Evolutionary conservation across 2,797 vertebrate species (phyloP).

Genomic region (Bovichtus variegatus): DNA sequence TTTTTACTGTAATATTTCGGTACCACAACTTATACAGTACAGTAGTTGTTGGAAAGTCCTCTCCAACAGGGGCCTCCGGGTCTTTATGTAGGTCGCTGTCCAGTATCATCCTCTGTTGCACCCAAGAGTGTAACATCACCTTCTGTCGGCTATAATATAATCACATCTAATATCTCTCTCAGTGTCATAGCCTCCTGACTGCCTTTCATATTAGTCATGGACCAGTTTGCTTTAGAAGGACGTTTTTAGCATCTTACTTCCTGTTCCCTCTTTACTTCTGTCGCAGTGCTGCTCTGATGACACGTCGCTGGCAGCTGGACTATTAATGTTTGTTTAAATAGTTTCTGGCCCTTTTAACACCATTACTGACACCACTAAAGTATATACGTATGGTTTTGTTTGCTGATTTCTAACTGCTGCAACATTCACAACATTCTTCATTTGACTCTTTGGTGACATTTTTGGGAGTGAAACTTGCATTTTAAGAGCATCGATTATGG

Average conservation of each 20-base stretch:
- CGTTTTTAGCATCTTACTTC: not conserved
- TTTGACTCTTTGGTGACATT: not conserved
- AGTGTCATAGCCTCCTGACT: not conserved
- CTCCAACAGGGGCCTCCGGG: not conserved
- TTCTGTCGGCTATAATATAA: not conserved
- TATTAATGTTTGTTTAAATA: not conserved
- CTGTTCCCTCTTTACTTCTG: not conserved
- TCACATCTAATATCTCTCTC: not conserved
- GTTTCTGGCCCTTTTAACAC: not conserved
- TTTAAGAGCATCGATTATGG: not conserved
- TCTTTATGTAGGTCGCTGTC: not conserved
- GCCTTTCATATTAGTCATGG: not conserved
- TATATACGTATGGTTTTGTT: not conserved
- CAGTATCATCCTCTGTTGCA: not conserved
- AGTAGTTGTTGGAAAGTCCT: not conserved
- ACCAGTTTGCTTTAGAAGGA: not conserved
- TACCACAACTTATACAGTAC: not conserved
- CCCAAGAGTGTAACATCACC: not conserved
- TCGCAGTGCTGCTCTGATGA: not conserved
- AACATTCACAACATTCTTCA: no score
- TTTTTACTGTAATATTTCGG: not conserved
- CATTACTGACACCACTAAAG: no score
- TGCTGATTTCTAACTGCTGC: not conserved
- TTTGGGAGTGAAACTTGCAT: not conserved
- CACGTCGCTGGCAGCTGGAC: not conserved